Evolutionary conservation across 2,113 vertebrate species (phyloP), one percentile per base, ranked within the genome.

Genomic region (Elanoides forficatus): DNA sequence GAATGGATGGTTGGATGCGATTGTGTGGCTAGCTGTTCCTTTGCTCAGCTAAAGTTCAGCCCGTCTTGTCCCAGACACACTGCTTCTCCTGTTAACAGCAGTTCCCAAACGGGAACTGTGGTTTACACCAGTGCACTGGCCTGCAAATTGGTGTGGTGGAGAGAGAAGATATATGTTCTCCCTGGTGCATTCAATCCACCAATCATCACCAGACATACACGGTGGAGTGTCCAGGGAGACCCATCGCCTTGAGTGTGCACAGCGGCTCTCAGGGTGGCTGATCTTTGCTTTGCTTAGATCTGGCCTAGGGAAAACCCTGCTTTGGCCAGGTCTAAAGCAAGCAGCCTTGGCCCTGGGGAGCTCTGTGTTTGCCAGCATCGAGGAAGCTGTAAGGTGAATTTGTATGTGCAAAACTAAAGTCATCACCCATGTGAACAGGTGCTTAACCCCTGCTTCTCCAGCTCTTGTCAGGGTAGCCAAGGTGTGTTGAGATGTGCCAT

Each of bases 151-250:
- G 5, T 52, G 45, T 34, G 45, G 21, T 16, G 32, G 25, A 56
- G 40, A 12, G 45, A 70, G 65, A 60, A 58, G 45, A 10, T 15
- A 2, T 2, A 4, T 18, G 21, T 58, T 59, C 36, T 48, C 38
- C 32, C 67, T n/a, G 36, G 13, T 27, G 8, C 22, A 10, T 26
- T 11, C 34, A 75, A 63, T 27, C 23, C 52, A 20, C 13, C 27
- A 29, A 1, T 59, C 1, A 14, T 15, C 40, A 34, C 16, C 43
- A 59, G 53, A 12, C 0, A 0, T 48, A 42, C 47, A 27, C 0
- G 0, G 19, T 43, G 70, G 25, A 23, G n/a, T 23, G 48, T 53
- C 36, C 45, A n/a, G 42, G 38, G 26, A 65, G 32, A 55, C 2
- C 50, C 53, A 21, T 50, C 0, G 1, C 52, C 52, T 52, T 2